These are phyloP conservation scores for Laticauda laticaudata DNA, from an alignment of 2,113 vertebrate species.

Conservation along the genomic window DNA sequence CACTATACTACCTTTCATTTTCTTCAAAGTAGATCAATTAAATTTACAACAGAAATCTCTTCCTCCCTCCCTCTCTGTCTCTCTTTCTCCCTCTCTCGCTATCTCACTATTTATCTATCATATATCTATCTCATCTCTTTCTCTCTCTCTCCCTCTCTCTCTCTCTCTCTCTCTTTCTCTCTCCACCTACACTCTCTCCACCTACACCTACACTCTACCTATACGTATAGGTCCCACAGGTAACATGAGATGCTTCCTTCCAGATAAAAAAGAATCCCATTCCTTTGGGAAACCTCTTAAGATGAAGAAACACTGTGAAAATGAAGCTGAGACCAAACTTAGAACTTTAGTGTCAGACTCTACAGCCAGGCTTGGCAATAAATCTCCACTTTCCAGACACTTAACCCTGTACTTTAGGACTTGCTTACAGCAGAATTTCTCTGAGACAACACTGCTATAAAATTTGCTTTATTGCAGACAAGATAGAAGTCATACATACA, in stretches of 20 bases:
- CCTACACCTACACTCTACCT: too few species aligned
- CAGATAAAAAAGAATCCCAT: constrained; percentile 13
- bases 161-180: too few species aligned
- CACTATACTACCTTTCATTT: background rate
- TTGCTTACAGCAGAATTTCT: background rate
- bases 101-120: too few species aligned
- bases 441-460: background rate
- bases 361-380: background rate
- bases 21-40: background rate
- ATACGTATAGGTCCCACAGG: background rate
- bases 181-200: too few species aligned
- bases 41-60: background rate
- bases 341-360: background rate
- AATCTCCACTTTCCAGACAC: background rate
- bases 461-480: background rate
- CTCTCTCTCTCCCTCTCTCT: background rate
- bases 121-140: background rate
- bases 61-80: too few species aligned
- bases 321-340: background rate
- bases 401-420: background rate
- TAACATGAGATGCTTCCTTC: constrained; percentile 59
- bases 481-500: background rate
- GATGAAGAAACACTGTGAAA: background rate
- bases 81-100: too few species aligned
- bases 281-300: background rate